Evolutionary conservation across 2,888 invertebrate species (phyloP), one percentile per base, ranked within the genome.

Genomic region (Noctua fimbriata): DNA sequence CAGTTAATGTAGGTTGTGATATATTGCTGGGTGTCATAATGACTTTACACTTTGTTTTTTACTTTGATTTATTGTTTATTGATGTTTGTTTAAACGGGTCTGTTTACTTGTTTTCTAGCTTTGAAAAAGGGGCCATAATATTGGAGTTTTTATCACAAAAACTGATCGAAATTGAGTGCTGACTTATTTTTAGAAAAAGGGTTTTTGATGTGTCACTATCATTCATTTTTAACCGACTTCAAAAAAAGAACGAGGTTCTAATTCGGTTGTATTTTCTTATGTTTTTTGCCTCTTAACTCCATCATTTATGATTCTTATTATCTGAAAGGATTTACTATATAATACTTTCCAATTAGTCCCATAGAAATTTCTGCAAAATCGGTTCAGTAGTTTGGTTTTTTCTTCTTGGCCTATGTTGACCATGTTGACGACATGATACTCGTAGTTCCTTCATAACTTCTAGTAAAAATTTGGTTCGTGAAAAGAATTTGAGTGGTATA

Each of bases 21-120:
- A 81, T 82, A 85, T 84, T 70, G 76, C 60, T 16, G 49, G 49
- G 60, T 73, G 69, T 60, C 81, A 65, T 85, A 88, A 89, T 87
- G 88, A 84, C 79, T 88, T 76, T 66, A 69, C 52, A 81, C 66
- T 89, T 88, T 82, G 79, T 76, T 88, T 89, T 88, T 76, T 47
- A 58, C 32, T 49, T 69, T 77, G 79, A 83, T 88, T 71, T 84
- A 82, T 82, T 79, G 76, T 69, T 69, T 81, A 85, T 83, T 79
- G 76, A 75, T 75, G 69, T 85, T 85, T 73, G 58, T 49, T 36
- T 69, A 63, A 79, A 63, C 24, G 58, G 49, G 32, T 12, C 18
- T 83, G 66, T 83, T 63, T 76, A 63, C 69, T 76, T 36, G 21
- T 69, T 52, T 69, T 47, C 49, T 63, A 28, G 12, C 28, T 36